These are phyloP conservation scores for Peucedramus taeniatus DNA, from an alignment of 2,113 vertebrate genomes.

Conservation along the genomic window DNA sequence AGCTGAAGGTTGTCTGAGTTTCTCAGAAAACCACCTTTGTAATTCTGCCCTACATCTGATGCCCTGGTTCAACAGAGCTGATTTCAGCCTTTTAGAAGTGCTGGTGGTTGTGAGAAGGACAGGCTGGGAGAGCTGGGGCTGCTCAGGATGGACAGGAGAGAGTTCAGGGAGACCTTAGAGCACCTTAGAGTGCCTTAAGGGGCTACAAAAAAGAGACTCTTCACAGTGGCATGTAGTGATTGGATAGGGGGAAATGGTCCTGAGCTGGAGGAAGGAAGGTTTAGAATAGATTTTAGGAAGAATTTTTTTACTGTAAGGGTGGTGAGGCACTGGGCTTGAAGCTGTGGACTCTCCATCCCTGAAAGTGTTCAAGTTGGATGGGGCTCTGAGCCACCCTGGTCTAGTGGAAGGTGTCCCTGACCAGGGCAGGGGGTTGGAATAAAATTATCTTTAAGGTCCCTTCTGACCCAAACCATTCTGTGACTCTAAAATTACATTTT, in stretches of 20 bases:
- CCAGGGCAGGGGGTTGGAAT: background rate
- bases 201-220: background rate
- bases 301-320: background rate
- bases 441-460: background rate
- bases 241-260: background rate
- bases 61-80: background rate
- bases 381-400: background rate
- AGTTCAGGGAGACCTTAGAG: background rate
- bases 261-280: background rate
- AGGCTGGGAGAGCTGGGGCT: background rate
- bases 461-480: background rate
- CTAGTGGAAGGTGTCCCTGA: background rate
- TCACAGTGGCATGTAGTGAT: background rate
- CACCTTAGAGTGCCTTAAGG: background rate
- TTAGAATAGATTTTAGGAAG: background rate
- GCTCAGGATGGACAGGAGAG: background rate
- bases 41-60: background rate
- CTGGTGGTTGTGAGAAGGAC: background rate
- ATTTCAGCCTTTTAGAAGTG: background rate
- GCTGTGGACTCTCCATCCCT: background rate
- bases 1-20: background rate
- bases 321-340: background rate
- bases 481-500: background rate
- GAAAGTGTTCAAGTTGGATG: background rate
- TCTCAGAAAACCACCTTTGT: background rate